Evolutionary conservation across 2,797 vertebrate genomes (phyloP), one percentile per base, ranked within the genome.

Genomic region (Hydrophis major): DNA sequence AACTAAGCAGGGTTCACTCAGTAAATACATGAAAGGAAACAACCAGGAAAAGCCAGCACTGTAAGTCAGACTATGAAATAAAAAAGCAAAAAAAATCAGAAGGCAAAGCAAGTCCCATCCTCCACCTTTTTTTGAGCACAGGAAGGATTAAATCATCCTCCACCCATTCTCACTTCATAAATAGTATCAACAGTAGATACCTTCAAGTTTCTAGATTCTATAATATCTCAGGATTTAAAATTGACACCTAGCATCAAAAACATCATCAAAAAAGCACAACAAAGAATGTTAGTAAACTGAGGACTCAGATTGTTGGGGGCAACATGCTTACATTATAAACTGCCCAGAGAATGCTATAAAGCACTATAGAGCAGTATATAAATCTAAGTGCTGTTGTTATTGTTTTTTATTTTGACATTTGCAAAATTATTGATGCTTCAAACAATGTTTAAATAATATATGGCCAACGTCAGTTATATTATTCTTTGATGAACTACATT

Each of bases 401-500:
- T 37, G n/a, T 14, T 32, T 32, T 95, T 92, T 92, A 57, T 96
- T 90, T 90, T 89, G 55, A 89, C 89, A 88, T 94, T 90, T 88
- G 91, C 89, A 87, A 94, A 93, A 37, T 0, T 0, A 59, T 83
- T 63, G 90, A 86, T 25, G 86, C 89, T 94, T 93, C 55, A 63
- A 93, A 94, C 60, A 69, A 69, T 93, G 47, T 88, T 0, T 93
- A 95, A 95, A 95, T 93, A 95, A 93, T 95, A 94, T 37, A 94
- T 92, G 93, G 88, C 12, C 59, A 74, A 47, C 4, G 2, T 27
- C 20, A 50, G 56, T 93, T n/a, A 57, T 91, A 50, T 88, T 42
- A 47, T 88, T 94, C 37, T 16, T 20, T 74, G 32, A 88, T 56
- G 53, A 93, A 90, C 91, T 93, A 13, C 27, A 53, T 94, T 90